phyloP scores from a whole-genome alignment of 2,113 vertebrate species.

The Calidris pugnax region DNA sequence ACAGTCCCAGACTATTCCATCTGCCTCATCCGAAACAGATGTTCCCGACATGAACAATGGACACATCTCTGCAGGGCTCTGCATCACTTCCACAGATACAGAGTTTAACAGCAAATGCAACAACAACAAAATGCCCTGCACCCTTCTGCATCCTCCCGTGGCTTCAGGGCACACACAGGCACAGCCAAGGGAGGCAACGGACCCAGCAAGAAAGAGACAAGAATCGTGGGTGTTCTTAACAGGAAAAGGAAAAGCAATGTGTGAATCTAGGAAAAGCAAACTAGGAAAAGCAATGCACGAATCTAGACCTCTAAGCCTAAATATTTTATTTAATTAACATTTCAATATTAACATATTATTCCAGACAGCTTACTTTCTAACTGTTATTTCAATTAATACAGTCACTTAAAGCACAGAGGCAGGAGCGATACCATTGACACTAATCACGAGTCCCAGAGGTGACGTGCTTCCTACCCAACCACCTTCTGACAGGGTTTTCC shows the following conservation, averaged over 20 bases:
- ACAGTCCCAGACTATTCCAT: neutral
- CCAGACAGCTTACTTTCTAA: neutral
- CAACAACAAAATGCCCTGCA: too few relatives aligned
- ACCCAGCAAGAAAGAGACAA: neutral
- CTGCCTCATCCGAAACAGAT: neutral
- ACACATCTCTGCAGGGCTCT: too few relatives aligned
- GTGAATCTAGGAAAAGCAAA: neutral
- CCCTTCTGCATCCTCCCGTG: too few relatives aligned
- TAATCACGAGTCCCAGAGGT: neutral
- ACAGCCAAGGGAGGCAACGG: neutral
- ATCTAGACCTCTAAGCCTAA: neutral
- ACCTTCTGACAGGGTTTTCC: neutral
- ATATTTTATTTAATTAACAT: neutral
- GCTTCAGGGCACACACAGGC: neutral
- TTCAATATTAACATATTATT: neutral
- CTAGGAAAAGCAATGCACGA: accelerated
- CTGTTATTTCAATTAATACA: neutral
- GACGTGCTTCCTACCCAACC: accelerated
- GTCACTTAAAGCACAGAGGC: neutral
- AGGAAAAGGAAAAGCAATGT: neutral
- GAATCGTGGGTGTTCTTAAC: neutral
- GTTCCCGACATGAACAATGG: neutral
- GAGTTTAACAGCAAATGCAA: neutral
- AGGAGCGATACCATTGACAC: accelerated
- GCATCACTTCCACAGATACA: neutral